Evolutionary conservation across 2,888 invertebrate genomes (phyloP).

Genomic region (Lasius fuliginosus): DNA sequence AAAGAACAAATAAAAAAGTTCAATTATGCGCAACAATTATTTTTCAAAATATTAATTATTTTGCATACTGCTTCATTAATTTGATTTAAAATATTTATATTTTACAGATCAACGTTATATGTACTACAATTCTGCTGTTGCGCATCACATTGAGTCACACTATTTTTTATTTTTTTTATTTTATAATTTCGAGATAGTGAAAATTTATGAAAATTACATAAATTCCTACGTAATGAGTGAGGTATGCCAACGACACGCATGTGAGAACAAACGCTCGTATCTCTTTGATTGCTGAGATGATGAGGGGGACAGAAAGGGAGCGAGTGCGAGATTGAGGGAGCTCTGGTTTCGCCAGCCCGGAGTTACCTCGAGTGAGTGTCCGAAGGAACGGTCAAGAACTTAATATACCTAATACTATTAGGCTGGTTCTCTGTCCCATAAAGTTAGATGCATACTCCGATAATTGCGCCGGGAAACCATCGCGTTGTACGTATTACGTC

Average conservation of each 20-base stretch:
- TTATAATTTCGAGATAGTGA: not conserved
- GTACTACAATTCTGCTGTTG: not conserved
- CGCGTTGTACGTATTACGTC: constrained; percentile 18
- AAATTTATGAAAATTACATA: constrained; percentile 19
- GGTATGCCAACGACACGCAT: constrained; percentile 64
- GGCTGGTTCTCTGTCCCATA: constrained; percentile 63
- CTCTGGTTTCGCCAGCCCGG: constrained; percentile 81
- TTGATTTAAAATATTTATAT: too few relatives aligned
- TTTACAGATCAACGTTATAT: too few relatives aligned
- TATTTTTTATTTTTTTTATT: not conserved
- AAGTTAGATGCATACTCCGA: constrained; percentile 59
- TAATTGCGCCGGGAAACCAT: constrained; percentile 42
- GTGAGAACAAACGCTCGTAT: constrained; percentile 53
- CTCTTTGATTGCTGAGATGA: constrained; percentile 17
- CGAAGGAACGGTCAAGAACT: constrained; percentile 79
- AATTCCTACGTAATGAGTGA: constrained; percentile 65
- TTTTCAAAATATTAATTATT: too few relatives aligned
- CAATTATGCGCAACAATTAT: too few relatives aligned
- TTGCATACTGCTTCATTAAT: too few relatives aligned
- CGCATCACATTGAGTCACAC: not conserved
- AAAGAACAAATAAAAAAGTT: too few relatives aligned
- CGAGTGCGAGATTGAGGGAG: constrained; percentile 69
- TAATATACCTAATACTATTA: constrained; percentile 75
- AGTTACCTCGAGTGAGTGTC: constrained; percentile 70
- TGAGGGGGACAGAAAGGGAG: constrained; percentile 42